Percentiles rank a stretch among this genome's conserved stretches.
Evolutionary conservation across 2,888 invertebrate species (phyloP).

Genomic region (Nomada goodeniana): DNA sequence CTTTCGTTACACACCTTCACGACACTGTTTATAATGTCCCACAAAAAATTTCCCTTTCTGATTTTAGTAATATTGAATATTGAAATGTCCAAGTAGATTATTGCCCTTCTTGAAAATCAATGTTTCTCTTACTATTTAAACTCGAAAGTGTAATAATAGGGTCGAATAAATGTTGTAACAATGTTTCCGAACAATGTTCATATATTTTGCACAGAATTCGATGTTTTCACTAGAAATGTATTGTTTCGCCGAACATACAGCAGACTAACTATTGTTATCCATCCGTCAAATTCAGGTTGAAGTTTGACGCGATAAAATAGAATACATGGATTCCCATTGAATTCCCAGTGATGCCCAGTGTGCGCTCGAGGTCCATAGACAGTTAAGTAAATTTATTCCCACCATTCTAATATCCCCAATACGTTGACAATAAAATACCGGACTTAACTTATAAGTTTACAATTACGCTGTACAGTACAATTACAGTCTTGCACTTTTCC

Average conservation of each 20-base stretch:
- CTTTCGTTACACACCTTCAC: too few species aligned
- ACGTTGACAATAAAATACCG: too few species aligned
- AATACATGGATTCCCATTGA: slow-evolving; percentile 6
- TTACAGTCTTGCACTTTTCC: too few species aligned
- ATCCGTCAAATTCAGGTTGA: neutral
- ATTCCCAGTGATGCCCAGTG: too few species aligned
- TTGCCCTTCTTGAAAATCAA: too few species aligned
- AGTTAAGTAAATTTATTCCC: neutral
- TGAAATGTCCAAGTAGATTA: too few species aligned
- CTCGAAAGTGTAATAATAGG: neutral
- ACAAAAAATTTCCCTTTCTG: too few species aligned
- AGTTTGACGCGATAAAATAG: neutral
- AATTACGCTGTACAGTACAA: too few species aligned
- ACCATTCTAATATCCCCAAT: neutral
- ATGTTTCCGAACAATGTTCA: neutral
- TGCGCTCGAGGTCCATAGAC: neutral
- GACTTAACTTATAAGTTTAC: too few species aligned
- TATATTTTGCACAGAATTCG: neutral
- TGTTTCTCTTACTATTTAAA: neutral
- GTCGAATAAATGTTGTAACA: neutral
- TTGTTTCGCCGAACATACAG: neutral
- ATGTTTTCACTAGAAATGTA: neutral
- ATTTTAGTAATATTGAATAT: too few species aligned
- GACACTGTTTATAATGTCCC: too few species aligned
- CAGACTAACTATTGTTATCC: neutral